phyloP scores from a whole-genome alignment of 2,113 vertebrate genomes.

The Chaetodon trifascialis region DNA sequence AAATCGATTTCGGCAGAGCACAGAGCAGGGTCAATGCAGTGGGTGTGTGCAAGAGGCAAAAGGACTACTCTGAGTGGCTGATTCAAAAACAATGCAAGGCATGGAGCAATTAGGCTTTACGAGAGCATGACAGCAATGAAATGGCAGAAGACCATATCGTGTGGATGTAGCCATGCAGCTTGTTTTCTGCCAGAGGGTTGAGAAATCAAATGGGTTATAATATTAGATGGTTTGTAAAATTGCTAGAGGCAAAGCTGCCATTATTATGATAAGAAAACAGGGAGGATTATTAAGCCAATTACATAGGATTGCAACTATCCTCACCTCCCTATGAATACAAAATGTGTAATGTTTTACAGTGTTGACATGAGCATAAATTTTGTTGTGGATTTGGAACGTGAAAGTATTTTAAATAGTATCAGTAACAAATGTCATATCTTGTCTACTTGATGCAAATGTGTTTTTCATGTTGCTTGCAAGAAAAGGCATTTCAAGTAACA shows the following conservation, averaged over 20 bases:
- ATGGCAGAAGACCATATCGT: slow-evolving; percentile 23
- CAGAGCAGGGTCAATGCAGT: slow-evolving; percentile 26
- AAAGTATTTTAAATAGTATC: background rate
- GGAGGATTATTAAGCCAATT: background rate
- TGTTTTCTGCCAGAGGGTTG: slow-evolving; percentile 18
- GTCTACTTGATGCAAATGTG: background rate
- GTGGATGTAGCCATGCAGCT: slow-evolving; percentile 29
- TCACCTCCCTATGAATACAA: background rate
- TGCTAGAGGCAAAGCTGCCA: background rate
- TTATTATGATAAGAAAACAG: background rate
- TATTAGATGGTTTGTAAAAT: slow-evolving; percentile 19
- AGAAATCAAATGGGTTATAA: background rate
- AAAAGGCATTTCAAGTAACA: background rate
- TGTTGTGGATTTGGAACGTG: background rate
- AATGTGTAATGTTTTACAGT: slow-evolving; percentile 5
- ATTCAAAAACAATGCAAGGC: slow-evolving; percentile 48
- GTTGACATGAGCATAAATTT: background rate
- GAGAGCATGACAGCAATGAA: slow-evolving; percentile 43
- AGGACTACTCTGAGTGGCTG: slow-evolving; percentile 23
- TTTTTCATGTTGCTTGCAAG: background rate
- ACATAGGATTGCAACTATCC: background rate
- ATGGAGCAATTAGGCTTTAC: slow-evolving; percentile 52
- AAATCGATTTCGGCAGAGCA: slow-evolving; percentile 38
- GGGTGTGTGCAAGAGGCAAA: slow-evolving; percentile 28
- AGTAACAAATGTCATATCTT: background rate